These are phyloP conservation scores for Drosophila atroscutellata DNA, from an alignment of 2,888 invertebrate genomes.

Conservation along the genomic window DNA sequence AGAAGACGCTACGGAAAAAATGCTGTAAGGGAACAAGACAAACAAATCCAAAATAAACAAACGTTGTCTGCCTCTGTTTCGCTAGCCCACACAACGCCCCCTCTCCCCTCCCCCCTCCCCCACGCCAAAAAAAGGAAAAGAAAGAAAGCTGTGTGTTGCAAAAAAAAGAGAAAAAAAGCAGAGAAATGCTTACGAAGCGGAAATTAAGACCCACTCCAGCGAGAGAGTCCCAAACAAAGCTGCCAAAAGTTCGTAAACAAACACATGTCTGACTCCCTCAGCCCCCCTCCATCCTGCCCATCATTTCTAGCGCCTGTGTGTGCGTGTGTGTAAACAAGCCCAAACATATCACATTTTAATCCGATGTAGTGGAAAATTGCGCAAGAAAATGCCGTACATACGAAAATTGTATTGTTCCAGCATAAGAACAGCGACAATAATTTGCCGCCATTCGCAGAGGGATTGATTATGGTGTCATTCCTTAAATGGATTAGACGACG, in stretches of 20 bases:
- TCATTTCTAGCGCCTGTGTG: neutral
- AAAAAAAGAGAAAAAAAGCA: slow-evolving; percentile 31
- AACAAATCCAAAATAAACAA: slow-evolving; percentile 82
- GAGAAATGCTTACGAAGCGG: slow-evolving; percentile 79
- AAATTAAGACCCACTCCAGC: slow-evolving; percentile 78
- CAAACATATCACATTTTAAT: slow-evolving; percentile 81
- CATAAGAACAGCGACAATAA: slow-evolving; percentile 2
- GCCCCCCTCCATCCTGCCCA: neutral
- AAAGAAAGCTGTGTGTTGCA: slow-evolving; percentile 35
- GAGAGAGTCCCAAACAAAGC: slow-evolving; percentile 65
- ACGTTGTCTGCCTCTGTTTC: slow-evolving; percentile 37
- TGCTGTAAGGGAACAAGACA: slow-evolving; percentile 61
- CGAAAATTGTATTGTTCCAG: slow-evolving; percentile 60
- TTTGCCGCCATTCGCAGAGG: slow-evolving; percentile 29
- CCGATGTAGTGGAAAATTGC: slow-evolving; percentile 79
- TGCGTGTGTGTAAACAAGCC: slow-evolving; percentile 71
- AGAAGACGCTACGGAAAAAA: slow-evolving; percentile 21
- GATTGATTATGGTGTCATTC: slow-evolving; percentile 69
- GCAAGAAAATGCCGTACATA: slow-evolving; percentile 54
- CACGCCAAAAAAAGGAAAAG: neutral
- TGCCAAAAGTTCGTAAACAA: slow-evolving; percentile 77
- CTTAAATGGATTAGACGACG: slow-evolving; percentile 53
- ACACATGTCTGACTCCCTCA: slow-evolving; percentile 64
- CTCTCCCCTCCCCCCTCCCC: neutral
- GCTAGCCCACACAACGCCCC: neutral